phyloP scores from a whole-genome alignment of 1,140 invertebrate genomes.

The Aricia agestis region DNA sequence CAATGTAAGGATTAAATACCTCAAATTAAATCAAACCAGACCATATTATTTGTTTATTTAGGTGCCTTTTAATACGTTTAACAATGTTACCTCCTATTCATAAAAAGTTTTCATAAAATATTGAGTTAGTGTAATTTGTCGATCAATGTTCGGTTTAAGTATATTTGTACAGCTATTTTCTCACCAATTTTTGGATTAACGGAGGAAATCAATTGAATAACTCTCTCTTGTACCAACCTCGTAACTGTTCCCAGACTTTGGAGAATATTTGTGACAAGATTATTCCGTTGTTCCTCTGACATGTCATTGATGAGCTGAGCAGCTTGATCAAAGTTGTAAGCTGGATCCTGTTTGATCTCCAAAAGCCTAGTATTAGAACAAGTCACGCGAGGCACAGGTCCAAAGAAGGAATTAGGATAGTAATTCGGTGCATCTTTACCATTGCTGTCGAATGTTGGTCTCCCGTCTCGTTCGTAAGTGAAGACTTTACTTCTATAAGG shows the following conservation, averaged over 20 bases:
- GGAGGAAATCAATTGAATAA: conserved; percentile 4
- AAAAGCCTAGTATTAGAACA: conserved; percentile 39
- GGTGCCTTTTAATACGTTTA: too few relatives aligned
- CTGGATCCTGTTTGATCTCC: conserved; percentile 73
- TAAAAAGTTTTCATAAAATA: not conserved
- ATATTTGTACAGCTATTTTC: not conserved
- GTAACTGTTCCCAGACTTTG: conserved; percentile 80
- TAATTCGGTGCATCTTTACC: conserved; percentile 91
- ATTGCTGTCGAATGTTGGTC: conserved; percentile 77
- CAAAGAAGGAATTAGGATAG: conserved; percentile 93
- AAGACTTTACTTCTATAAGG: conserved; percentile 64
- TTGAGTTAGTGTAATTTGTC: not conserved
- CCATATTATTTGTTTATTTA: too few relatives aligned
- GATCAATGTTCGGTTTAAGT: not conserved
- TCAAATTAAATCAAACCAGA: too few relatives aligned
- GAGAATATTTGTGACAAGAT: conserved; percentile 87
- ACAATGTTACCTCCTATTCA: too few relatives aligned
- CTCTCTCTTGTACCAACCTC: conserved; percentile 12
- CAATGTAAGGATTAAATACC: too few relatives aligned
- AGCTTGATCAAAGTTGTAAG: conserved; percentile 90
- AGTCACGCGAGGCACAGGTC: conserved; percentile 78
- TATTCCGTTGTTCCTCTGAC: conserved; percentile 79
- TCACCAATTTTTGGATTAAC: conserved; percentile 19
- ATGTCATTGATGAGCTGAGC: conserved; percentile 86
- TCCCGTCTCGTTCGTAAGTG: conserved; percentile 86